phyloP scores from a whole-genome alignment of 2,797 vertebrate genomes.

The Poeciliopsis turneri region DNA sequence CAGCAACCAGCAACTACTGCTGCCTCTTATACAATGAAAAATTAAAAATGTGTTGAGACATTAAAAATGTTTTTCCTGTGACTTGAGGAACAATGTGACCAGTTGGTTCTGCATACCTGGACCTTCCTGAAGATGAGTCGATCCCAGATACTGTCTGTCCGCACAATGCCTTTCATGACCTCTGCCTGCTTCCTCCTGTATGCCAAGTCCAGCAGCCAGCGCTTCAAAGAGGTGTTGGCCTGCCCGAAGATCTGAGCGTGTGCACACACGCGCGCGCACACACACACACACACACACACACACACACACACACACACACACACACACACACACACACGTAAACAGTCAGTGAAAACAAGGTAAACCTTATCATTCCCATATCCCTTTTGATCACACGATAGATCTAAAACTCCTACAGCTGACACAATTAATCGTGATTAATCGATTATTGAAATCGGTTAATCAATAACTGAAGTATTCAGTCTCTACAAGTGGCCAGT shows the following conservation, averaged over 20 bases:
- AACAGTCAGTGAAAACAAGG: neutral
- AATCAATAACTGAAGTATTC: too few relatives aligned
- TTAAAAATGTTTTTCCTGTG: neutral
- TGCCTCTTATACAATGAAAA: neutral
- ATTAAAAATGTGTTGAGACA: neutral
- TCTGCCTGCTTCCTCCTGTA: conserved; percentile 91
- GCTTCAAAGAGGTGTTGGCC: conserved; percentile 88
- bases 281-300: neutral
- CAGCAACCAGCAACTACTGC: neutral
- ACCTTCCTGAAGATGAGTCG: conserved; percentile 92
- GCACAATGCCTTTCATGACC: conserved; percentile 87
- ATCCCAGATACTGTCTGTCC: conserved; percentile 95
- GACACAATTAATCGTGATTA: neutral
- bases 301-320: neutral
- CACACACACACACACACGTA: neutral
- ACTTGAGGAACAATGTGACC: neutral
- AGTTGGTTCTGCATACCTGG: conserved; percentile 81
- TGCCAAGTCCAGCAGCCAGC: conserved; percentile 92
- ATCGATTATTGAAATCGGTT: too few relatives aligned
- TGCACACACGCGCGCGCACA: neutral
- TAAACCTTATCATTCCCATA: neutral
- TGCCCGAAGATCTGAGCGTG: conserved; percentile 87
- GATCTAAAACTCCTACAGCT: neutral
- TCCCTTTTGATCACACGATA: neutral
- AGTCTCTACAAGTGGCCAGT: too few relatives aligned